Evolutionary conservation across 2,888 invertebrate species (phyloP).

Genomic region (Dynastes tityus): DNA sequence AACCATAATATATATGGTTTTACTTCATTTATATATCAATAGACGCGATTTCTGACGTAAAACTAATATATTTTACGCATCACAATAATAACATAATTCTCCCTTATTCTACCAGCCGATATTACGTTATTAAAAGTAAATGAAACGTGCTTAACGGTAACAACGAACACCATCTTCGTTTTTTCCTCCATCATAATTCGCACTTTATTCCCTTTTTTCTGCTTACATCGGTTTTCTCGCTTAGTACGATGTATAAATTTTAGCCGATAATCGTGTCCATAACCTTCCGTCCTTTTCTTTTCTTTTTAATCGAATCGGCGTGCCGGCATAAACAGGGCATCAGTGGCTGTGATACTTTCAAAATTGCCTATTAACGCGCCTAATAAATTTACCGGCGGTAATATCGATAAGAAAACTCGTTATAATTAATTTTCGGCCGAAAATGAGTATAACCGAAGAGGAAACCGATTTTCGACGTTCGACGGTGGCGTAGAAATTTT

Average conservation of each 20-base stretch:
- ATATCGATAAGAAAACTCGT: constrained; percentile 47
- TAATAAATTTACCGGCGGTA: constrained; percentile 36
- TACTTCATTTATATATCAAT: too few species aligned
- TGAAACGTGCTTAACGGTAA: neutral
- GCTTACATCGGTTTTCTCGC: neutral
- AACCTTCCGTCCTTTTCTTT: neutral
- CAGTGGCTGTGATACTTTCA: constrained; percentile 16
- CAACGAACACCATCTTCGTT: neutral
- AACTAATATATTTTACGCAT: neutral
- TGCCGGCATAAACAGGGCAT: neutral
- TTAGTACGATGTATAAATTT: neutral
- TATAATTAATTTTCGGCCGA: constrained; percentile 35
- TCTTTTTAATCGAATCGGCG: neutral
- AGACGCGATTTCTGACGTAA: too few species aligned
- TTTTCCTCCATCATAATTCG: neutral
- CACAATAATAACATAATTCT: neutral
- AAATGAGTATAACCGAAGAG: neutral
- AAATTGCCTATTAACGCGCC: constrained; percentile 43
- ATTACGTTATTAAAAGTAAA: constrained; percentile 1
- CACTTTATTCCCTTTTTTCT: neutral
- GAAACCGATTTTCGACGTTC: neutral
- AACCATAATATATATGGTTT: too few species aligned
- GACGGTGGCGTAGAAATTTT: neutral
- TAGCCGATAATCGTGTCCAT: neutral
- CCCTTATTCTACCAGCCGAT: neutral